Evolutionary conservation across 2,113 vertebrate genomes (phyloP).

Genomic region (Illadopsis cleaveri): DNA sequence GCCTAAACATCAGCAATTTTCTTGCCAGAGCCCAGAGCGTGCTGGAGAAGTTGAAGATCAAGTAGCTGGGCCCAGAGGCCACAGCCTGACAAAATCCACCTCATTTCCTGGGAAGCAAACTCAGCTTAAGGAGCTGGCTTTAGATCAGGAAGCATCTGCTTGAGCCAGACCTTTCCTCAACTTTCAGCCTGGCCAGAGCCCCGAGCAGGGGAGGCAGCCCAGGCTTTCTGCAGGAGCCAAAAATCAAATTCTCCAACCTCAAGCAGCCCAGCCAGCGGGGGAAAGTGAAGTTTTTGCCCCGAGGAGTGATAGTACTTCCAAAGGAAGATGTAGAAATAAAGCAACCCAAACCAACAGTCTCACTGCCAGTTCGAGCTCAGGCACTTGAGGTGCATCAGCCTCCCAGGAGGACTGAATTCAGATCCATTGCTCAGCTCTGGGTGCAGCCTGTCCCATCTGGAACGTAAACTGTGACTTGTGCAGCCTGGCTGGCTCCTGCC

Average conservation of each 20-base stretch:
- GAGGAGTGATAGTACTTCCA: not conserved
- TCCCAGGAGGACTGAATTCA: not conserved
- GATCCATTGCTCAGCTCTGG: not conserved
- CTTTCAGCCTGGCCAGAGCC: not conserved
- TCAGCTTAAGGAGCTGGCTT: not conserved
- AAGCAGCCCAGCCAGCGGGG: not conserved
- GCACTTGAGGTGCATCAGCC: not conserved
- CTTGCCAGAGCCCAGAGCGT: not conserved
- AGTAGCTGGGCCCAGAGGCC: not conserved
- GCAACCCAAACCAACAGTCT: not conserved
- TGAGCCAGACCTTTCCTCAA: not conserved
- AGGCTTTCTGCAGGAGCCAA: not conserved
- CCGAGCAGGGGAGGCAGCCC: not conserved
- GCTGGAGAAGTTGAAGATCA: not conserved
- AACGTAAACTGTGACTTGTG: not conserved
- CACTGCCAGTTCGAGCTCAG: rapidly evolving
- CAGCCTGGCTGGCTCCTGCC: not conserved
- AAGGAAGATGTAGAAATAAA: not conserved
- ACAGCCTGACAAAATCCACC: not conserved
- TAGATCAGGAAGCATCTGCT: not conserved
- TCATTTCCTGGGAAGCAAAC: not conserved
- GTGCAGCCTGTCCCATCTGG: not conserved
- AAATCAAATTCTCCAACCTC: not conserved
- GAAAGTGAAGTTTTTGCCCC: not conserved
- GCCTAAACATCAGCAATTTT: not conserved